phyloP scores from a whole-genome alignment of 2,797 vertebrate genomes.

The Cottoperca gobio region DNA sequence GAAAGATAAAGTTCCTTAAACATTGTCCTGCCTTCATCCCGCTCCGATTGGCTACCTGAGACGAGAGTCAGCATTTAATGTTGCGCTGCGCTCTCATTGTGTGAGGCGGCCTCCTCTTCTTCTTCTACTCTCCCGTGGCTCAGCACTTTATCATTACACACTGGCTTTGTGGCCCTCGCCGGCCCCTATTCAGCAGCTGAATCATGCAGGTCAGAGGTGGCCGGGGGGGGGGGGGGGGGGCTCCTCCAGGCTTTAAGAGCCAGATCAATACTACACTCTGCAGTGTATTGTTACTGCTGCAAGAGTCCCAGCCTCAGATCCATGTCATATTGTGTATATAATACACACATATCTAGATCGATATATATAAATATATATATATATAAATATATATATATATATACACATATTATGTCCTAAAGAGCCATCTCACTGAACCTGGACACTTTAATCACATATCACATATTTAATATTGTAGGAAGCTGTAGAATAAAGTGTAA shows the following conservation, averaged over 20 bases:
- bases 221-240: background rate
- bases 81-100: constrained; percentile 21
- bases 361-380: too few relatives aligned
- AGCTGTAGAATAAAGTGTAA: too few relatives aligned
- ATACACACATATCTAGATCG: too few relatives aligned
- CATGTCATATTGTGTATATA: too few relatives aligned
- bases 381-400: too few relatives aligned
- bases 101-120: constrained; percentile 50
- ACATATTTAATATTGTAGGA: too few relatives aligned
- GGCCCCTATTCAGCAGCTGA: constrained; percentile 87
- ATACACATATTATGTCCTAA: too few relatives aligned
- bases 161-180: constrained; percentile 82
- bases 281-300: too few relatives aligned
- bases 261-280: too few relatives aligned
- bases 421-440: too few relatives aligned
- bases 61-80: constrained; percentile 33
- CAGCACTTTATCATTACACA: constrained; percentile 86
- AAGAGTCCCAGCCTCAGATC: too few relatives aligned
- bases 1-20: background rate
- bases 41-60: background rate
- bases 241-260: background rate
- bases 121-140: constrained; percentile 35
- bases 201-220: constrained; percentile 44
- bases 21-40: background rate
- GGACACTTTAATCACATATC: too few relatives aligned